phyloP scores from a whole-genome alignment of 2,888 invertebrate genomes.

The Yponomeuta cagnagella region DNA sequence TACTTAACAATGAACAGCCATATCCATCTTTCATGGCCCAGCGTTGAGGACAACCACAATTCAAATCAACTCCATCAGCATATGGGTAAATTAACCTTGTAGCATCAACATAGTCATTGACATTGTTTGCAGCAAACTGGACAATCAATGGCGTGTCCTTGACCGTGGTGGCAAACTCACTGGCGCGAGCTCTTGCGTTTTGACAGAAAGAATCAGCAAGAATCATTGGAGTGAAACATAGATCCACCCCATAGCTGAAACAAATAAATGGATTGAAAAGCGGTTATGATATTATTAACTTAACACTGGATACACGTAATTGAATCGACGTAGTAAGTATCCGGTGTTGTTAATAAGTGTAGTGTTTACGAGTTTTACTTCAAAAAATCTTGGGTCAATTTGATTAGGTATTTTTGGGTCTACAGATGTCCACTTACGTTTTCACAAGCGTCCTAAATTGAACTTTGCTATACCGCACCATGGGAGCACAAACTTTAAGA shows the following conservation, averaged over 20 bases:
- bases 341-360: no score
- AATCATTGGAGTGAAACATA: constrained; percentile 98
- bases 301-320: not conserved
- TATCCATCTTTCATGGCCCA: constrained; percentile 96
- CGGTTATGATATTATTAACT: not conserved
- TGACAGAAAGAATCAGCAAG: constrained; percentile 94
- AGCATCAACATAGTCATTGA: constrained; percentile 88
- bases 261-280: constrained; percentile 19
- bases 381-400: no score
- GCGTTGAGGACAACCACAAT: constrained; percentile 97
- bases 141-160: constrained; percentile 91
- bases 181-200: constrained; percentile 88
- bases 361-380: no score
- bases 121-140: constrained; percentile 95
- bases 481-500: constrained; percentile 92
- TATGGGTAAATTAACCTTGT: constrained; percentile 88
- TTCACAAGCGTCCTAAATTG: constrained; percentile 66
- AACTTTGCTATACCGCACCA: constrained; percentile 92
- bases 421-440: constrained; percentile 42
- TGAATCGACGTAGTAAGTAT: no score
- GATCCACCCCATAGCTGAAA: constrained; percentile 87
- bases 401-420: no score
- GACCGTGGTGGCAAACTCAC: constrained; percentile 85
- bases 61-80: constrained; percentile 94
- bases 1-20: constrained; percentile 87